phyloP scores from a whole-genome alignment of 2,888 invertebrate species.

The Diaprepes abbreviatus region DNA sequence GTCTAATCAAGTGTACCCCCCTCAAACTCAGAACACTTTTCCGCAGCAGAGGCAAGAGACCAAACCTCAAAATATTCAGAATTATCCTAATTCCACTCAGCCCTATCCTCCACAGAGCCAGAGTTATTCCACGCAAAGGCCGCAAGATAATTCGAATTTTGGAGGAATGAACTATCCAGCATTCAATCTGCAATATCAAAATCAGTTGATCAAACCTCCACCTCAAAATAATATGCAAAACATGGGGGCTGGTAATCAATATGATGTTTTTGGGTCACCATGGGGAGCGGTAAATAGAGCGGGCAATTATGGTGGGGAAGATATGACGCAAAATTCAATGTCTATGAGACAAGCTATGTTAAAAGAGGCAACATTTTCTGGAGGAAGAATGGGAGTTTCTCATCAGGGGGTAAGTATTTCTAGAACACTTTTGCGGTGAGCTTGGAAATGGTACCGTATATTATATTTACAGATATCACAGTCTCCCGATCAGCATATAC shows the following conservation, averaged over 20 bases:
- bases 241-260: slow-evolving; percentile 7
- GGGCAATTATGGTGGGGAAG: slow-evolving; percentile 19
- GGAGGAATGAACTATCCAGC: slow-evolving; percentile 29
- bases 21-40: slow-evolving; percentile 12
- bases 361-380: slow-evolving; percentile 59
- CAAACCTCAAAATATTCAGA: background rate
- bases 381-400: slow-evolving; percentile 6
- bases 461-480: slow-evolving; percentile 8
- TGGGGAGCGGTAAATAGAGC: slow-evolving; percentile 28
- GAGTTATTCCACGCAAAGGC: slow-evolving; percentile 28
- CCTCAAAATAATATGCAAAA: slow-evolving; percentile 10
- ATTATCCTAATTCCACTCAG: slow-evolving; percentile 18
- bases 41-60: slow-evolving; percentile 1
- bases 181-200: slow-evolving; percentile 21
- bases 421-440: no score
- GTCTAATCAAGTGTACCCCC: slow-evolving; percentile 1
- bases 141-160: slow-evolving; percentile 29
- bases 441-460: no score
- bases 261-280: slow-evolving; percentile 29
- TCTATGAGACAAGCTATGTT: slow-evolving; percentile 66
- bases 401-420: slow-evolving; percentile 47
- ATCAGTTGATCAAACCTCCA: slow-evolving; percentile 16
- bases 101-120: slow-evolving; percentile 24
- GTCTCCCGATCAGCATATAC: background rate
- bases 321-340: slow-evolving; percentile 53